These are phyloP conservation scores for Resseliella maxima DNA, from an alignment of 2,888 invertebrate species.

Conservation along the genomic window DNA sequence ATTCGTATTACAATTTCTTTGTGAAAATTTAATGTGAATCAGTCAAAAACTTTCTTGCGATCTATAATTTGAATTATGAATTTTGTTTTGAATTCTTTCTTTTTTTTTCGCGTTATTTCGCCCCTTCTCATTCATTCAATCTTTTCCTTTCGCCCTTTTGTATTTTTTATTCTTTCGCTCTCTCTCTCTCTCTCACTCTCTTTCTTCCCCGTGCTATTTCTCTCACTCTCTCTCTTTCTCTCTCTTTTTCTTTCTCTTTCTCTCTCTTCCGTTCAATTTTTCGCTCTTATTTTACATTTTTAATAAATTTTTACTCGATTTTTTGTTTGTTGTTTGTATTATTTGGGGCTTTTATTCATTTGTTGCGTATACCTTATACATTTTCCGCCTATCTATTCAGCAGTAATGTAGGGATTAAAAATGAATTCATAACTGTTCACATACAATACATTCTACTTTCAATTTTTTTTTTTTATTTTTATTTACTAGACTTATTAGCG, in stretches of 20 bases:
- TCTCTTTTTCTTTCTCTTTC: no score
- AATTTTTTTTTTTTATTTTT: neutral
- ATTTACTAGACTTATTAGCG: neutral
- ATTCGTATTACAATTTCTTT: neutral
- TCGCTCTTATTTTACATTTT: neutral
- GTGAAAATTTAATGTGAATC: neutral
- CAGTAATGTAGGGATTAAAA: neutral
- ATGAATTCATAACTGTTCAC: constrained; percentile 51
- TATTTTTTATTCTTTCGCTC: neutral
- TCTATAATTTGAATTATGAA: neutral
- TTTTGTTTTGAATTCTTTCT: neutral
- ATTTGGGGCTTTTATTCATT: no score
- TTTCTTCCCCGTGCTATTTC: no score
- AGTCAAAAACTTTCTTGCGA: neutral
- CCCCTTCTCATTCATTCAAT: no score
- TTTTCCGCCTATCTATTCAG: constrained; percentile 24
- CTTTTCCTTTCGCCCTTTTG: no score
- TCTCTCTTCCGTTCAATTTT: no score
- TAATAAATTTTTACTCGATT: neutral
- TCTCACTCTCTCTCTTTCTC: no score
- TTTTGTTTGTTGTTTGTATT: neutral
- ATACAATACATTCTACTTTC: constrained; percentile 39
- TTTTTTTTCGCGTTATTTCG: neutral
- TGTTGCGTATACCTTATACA: neutral
- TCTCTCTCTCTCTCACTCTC: no score